These are phyloP conservation scores for Triops cancriformis DNA, from an alignment of 1,140 invertebrate species.

Conservation along the genomic window DNA sequence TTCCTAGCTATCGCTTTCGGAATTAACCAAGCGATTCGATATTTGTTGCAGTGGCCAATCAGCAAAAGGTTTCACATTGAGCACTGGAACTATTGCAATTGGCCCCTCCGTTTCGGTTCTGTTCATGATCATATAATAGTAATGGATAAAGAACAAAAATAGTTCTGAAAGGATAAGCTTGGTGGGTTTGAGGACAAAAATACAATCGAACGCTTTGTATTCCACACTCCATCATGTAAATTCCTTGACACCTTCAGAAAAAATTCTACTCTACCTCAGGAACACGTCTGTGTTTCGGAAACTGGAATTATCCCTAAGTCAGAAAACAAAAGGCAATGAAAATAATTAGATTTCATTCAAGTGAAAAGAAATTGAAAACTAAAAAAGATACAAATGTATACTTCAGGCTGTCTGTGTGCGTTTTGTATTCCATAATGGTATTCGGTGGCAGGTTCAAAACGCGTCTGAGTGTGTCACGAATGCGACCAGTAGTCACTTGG, in stretches of 20 bases:
- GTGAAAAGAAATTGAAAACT: conserved; percentile 20
- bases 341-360: conserved; percentile 3
- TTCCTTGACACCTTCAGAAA: background rate
- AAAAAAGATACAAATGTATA: conserved; percentile 38
- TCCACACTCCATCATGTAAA: background rate
- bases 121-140: too few species aligned
- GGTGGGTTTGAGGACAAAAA: background rate
- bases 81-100: too few species aligned
- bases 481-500: conserved; percentile 71
- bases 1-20: too few species aligned
- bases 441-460: conserved; percentile 87
- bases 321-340: conserved; percentile 26
- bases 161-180: background rate
- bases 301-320: conserved; percentile 42
- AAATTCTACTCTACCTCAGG: conserved; percentile 34
- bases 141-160: too few species aligned
- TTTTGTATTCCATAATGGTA: conserved; percentile 94
- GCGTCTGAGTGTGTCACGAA: conserved; percentile 86
- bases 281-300: conserved; percentile 44
- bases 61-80: too few species aligned
- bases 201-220: background rate
- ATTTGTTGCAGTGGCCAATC: too few species aligned
- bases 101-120: too few species aligned
- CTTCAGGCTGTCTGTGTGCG: conserved; percentile 74
- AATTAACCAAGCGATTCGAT: too few species aligned